Conservation (phyloP, 2,888 invertebrate genomes). For the Seira sanloemensis region DNA sequence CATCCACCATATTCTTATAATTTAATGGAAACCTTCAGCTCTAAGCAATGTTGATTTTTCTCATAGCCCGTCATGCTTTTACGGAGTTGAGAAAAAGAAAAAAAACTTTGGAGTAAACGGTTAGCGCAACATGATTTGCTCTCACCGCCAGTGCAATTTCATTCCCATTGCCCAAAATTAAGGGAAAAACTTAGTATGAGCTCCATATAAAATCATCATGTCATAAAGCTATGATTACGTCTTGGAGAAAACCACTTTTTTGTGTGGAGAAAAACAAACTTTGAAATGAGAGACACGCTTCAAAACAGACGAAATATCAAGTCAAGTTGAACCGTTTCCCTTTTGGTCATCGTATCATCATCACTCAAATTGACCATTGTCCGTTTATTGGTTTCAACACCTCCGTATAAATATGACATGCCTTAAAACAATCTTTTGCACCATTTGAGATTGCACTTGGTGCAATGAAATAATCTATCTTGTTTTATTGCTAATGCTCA, state of each 20-base stretch:
- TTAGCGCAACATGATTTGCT: conserved; percentile 1
- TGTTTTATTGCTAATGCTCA: no score
- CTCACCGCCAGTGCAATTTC: conserved; percentile 10
- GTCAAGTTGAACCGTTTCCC: not conserved
- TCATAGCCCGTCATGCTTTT: no score
- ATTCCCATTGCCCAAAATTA: no score
- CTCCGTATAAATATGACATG: no score
- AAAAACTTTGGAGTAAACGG: not conserved
- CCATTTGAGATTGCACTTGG: no score
- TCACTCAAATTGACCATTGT: not conserved
- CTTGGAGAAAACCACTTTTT: not conserved
- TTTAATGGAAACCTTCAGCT: not conserved
- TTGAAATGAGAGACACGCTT: not conserved
- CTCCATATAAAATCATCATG: conserved; percentile 36
- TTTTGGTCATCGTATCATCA: not conserved
- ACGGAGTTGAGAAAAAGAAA: not conserved
- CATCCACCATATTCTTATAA: not conserved
- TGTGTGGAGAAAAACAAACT: not conserved
- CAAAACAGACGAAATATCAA: not conserved
- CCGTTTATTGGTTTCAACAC: not conserved
- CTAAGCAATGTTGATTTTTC: no score
- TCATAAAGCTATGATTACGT: conserved; percentile 43
- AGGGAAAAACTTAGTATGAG: conserved; percentile 7
- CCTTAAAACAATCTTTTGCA: no score
- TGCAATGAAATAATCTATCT: no score